Percentiles rank a stretch among this genome's conserved stretches.
Evolutionary conservation across 2,888 invertebrate genomes (phyloP).

Genomic region (Coenonympha glycerion): DNA sequence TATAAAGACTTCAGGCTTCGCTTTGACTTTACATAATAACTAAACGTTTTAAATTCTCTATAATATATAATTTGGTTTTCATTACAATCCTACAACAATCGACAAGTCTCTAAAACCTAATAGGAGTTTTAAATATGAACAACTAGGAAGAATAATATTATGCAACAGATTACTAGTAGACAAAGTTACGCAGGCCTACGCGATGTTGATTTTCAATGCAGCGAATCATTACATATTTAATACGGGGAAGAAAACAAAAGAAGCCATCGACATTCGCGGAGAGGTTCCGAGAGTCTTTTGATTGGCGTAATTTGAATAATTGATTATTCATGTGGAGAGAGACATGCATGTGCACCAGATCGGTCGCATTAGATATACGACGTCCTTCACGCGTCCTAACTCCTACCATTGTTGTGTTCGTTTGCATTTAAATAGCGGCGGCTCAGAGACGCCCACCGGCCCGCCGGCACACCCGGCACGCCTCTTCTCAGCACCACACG

Average conservation of each 20-base stretch:
- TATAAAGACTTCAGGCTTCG: slow-evolving; percentile 71
- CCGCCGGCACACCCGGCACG: slow-evolving; percentile 42
- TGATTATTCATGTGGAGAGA: slow-evolving; percentile 73
- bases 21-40: slow-evolving; percentile 74
- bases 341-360: slow-evolving; percentile 67
- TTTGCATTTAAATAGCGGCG: slow-evolving; percentile 71
- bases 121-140: slow-evolving; percentile 74
- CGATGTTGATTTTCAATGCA: slow-evolving; percentile 52
- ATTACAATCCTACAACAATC: slow-evolving; percentile 73
- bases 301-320: slow-evolving; percentile 71
- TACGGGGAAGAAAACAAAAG: slow-evolving; percentile 34
- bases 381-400: slow-evolving; percentile 75
- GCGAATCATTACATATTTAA: slow-evolving; percentile 34
- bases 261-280: slow-evolving; percentile 44
- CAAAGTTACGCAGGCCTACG: slow-evolving; percentile 42
- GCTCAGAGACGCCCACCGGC: slow-evolving; percentile 59
- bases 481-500: slow-evolving; percentile 39
- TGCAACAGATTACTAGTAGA: slow-evolving; percentile 71
- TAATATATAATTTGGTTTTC: slow-evolving; percentile 76
- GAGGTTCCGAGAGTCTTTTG: slow-evolving; percentile 56
- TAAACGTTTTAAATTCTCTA: slow-evolving; percentile 73
- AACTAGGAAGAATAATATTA: slow-evolving; percentile 74
- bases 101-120: slow-evolving; percentile 70
- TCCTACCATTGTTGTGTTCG: slow-evolving; percentile 71
- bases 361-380: slow-evolving; percentile 67